phyloP scores from a whole-genome alignment of 2,888 invertebrate genomes.

The Coremacera marginata region DNA sequence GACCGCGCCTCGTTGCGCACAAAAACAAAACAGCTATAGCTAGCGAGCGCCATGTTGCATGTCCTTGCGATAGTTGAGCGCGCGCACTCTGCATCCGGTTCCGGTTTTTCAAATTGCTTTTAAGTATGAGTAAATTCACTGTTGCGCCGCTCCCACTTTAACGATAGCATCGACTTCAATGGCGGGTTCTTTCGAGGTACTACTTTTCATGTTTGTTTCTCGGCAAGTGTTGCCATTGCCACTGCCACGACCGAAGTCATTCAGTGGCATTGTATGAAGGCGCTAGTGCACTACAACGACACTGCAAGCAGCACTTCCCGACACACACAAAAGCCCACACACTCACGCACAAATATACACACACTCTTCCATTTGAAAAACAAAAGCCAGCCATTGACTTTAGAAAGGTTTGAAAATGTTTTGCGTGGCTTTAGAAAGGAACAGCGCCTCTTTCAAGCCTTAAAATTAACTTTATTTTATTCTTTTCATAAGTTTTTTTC shows the following conservation, averaged over 20 bases:
- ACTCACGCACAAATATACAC: neutral
- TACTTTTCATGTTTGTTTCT: neutral
- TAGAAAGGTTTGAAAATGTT: constrained; percentile 2
- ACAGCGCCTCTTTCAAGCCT: too few species aligned
- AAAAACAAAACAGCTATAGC: neutral
- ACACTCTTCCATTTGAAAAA: neutral
- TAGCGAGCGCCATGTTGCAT: constrained; percentile 12
- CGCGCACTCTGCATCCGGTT: constrained; percentile 51
- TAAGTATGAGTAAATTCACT: constrained; percentile 22
- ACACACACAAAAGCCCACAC: neutral
- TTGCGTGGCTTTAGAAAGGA: neutral
- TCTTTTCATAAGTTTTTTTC: too few species aligned
- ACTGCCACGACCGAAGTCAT: neutral
- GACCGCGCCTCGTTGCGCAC: neutral
- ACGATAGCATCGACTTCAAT: neutral
- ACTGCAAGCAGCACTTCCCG: neutral
- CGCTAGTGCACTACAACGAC: neutral
- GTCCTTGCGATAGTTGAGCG: constrained; percentile 19
- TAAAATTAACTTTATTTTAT: too few species aligned
- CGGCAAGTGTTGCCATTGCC: neutral
- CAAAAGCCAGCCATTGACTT: neutral
- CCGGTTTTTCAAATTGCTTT: constrained; percentile 51
- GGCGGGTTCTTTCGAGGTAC: too few species aligned
- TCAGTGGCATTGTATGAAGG: neutral
- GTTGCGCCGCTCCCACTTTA: neutral